Evolutionary conservation across 2,113 vertebrate genomes (phyloP).

Genomic region (Dendrocopos noguchii): DNA sequence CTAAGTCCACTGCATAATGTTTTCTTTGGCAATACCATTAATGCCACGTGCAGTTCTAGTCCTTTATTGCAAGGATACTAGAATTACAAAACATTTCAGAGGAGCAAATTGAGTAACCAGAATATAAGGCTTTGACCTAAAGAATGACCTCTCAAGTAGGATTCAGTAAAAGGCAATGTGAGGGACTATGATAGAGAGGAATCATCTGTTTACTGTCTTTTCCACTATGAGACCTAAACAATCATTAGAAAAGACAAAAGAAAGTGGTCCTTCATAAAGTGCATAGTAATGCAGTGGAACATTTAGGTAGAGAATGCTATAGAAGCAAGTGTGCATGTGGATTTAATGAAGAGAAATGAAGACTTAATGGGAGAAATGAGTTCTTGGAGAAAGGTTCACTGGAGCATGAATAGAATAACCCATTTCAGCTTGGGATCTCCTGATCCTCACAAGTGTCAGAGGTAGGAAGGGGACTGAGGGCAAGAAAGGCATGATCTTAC

Average conservation of each 20-base stretch:
- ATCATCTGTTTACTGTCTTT: neutral
- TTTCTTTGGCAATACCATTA: neutral
- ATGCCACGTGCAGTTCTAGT: neutral
- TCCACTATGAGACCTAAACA: neutral
- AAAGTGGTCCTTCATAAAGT: neutral
- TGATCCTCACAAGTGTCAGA: neutral
- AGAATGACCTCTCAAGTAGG: neutral
- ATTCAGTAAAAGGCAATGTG: neutral
- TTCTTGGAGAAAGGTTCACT: neutral
- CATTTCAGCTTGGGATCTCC: neutral
- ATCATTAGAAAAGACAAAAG: neutral
- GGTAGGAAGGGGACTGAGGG: neutral
- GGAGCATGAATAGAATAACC: neutral
- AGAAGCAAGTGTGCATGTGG: neutral
- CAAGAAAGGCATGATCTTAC: neutral
- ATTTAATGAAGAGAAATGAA: neutral
- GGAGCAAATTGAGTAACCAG: neutral
- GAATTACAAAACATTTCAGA: neutral
- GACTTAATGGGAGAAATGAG: neutral
- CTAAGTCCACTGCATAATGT: neutral
- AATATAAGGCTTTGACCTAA: neutral
- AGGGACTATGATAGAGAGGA: neutral
- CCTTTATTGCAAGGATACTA: neutral
- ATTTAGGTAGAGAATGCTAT: neutral
- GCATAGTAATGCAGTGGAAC: neutral